phyloP scores from a whole-genome alignment of 2,797 vertebrate genomes.

The Rhyacichthys aspro region DNA sequence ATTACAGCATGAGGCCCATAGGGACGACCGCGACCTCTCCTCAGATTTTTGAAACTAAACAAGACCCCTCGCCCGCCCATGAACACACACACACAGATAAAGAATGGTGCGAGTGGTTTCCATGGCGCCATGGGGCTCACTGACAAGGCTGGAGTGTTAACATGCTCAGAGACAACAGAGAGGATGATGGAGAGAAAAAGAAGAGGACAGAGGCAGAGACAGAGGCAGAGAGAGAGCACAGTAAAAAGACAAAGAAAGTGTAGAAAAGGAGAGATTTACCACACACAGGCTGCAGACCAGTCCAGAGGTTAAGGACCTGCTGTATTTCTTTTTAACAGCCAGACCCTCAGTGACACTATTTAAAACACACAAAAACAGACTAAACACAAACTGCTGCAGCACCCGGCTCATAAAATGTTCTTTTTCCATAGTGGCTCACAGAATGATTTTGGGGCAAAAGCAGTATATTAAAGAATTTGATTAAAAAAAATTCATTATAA shows the following conservation, averaged over 20 bases:
- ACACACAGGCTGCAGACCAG: conserved; percentile 71
- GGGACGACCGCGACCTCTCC: conserved; percentile 62
- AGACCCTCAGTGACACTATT: conserved; percentile 38
- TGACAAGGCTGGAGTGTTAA: conserved; percentile 74
- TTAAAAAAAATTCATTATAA: background rate
- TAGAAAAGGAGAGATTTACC: conserved; percentile 73
- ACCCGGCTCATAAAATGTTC: background rate
- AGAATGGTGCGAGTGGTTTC: conserved; percentile 76
- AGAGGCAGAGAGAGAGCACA: conserved; percentile 45
- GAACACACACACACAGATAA: conserved; percentile 29
- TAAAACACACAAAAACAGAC: conserved; percentile 39
- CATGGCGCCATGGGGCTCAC: conserved; percentile 72
- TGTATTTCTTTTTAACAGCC: conserved; percentile 65
- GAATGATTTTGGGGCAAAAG: background rate
- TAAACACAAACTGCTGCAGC: conserved; percentile 20
- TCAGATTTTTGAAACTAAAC: conserved; percentile 70
- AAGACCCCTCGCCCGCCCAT: conserved; percentile 58
- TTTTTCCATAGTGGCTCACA: background rate
- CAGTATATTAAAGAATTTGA: conserved; percentile 3
- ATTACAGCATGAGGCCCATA: conserved; percentile 72
- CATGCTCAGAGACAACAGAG: conserved; percentile 70
- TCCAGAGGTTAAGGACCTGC: conserved; percentile 69
- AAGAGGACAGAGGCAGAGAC: conserved; percentile 59
- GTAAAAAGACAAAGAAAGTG: conserved; percentile 64
- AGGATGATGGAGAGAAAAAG: conserved; percentile 68